These are phyloP conservation scores for Nibea albiflora DNA, from an alignment of 2,113 vertebrate species.

Conservation along the genomic window DNA sequence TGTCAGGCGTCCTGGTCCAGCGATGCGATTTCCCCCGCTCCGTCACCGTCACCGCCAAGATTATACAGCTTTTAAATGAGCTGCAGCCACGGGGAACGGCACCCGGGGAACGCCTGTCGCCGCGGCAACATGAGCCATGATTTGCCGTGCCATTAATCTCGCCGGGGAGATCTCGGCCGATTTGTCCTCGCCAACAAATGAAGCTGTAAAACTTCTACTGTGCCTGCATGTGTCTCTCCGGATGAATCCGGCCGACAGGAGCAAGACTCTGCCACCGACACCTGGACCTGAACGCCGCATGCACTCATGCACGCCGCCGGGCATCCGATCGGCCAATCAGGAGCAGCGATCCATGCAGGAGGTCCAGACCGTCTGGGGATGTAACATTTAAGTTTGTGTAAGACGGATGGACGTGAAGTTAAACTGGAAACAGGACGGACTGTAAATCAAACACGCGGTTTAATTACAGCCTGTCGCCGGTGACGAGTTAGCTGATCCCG, in stretches of 20 bases:
- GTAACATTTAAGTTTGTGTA: neutral
- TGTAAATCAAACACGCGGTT: neutral
- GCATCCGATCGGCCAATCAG: constrained; percentile 22
- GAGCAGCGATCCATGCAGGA: neutral
- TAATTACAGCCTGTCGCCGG: neutral
- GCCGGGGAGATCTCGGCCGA: constrained; percentile 66
- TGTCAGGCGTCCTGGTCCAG: constrained; percentile 75
- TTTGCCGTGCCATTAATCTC: constrained; percentile 78
- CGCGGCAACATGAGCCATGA: constrained; percentile 70
- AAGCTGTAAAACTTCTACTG: constrained; percentile 59
- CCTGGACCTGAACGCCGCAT: neutral
- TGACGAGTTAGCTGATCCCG: neutral
- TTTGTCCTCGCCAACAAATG: constrained; percentile 67
- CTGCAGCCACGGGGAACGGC: constrained; percentile 65
- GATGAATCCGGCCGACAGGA: constrained; percentile 28
- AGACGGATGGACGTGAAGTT: neutral
- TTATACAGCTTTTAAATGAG: constrained; percentile 80
- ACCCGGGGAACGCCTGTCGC: constrained; percentile 68
- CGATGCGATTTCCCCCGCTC: constrained; percentile 48
- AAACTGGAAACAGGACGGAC: neutral
- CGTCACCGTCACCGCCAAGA: constrained; percentile 63
- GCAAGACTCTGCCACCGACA: neutral
- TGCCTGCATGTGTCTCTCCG: constrained; percentile 27
- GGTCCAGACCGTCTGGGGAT: neutral
- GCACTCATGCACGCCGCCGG: neutral